A percentile compares a stretch with the other conserved stretches of the same genome.
Conservation (phyloP, 2,113 vertebrate species). For the Salvelinus fontinalis region DNA sequence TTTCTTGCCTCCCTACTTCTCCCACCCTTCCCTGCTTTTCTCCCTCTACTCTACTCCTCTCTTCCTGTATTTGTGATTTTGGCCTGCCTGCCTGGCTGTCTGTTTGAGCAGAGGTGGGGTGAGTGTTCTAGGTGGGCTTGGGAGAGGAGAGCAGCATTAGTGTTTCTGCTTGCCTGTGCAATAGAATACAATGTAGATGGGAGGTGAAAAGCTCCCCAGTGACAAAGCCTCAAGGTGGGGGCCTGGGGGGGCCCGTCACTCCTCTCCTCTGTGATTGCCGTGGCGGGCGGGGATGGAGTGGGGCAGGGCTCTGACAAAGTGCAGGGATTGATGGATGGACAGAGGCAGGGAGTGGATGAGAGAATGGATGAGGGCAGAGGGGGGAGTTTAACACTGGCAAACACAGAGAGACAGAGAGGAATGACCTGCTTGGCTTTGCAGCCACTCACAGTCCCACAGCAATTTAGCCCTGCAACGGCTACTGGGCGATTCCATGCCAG, state of each 20-base stretch:
- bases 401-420: conserved; percentile 98
- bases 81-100: neutral
- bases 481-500: conserved; percentile 42
- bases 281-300: conserved; percentile 85
- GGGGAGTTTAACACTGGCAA: conserved; percentile 94
- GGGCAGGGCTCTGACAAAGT: conserved; percentile 89
- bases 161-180: conserved; percentile 96
- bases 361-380: conserved; percentile 86
- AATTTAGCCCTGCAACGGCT: conserved; percentile 90
- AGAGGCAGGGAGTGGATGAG: conserved; percentile 94
- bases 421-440: conserved; percentile 92
- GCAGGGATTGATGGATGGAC: conserved; percentile 97
- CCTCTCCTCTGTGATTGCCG: conserved; percentile 79
- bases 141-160: conserved; percentile 83
- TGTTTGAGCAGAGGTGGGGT: neutral
- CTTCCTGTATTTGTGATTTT: neutral
- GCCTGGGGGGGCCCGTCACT: neutral
- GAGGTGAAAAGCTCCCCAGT: conserved; percentile 71
- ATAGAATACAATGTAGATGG: conserved; percentile 76
- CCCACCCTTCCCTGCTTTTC: neutral
- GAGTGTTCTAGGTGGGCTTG: conserved; percentile 33
- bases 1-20: too few species aligned
- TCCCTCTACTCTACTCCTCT: conserved; percentile 17
- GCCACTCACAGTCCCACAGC: conserved; percentile 84
- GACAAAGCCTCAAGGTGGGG: conserved; percentile 60